Percentiles rank a stretch among this genome's conserved stretches.
Evolutionary conservation across 2,113 vertebrate genomes (phyloP).

Genomic region (Megaceryle maxima): DNA sequence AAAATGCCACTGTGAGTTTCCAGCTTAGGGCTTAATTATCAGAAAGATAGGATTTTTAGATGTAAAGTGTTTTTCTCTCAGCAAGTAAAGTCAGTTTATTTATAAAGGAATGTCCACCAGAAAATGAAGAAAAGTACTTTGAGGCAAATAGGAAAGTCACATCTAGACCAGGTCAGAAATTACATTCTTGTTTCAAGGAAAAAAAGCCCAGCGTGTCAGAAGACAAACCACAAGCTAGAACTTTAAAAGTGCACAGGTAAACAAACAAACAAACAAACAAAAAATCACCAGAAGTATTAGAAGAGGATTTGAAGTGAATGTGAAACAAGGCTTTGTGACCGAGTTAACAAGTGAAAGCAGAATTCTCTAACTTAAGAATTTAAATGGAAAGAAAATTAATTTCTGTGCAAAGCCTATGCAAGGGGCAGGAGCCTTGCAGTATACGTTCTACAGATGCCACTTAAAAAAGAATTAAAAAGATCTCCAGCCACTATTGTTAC

Average conservation of each 20-base stretch:
- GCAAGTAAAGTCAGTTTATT: not conserved
- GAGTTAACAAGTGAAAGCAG: not conserved
- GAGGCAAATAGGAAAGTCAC: not conserved
- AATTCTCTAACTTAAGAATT: not conserved
- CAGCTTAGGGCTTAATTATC: not conserved
- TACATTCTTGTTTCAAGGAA: not conserved
- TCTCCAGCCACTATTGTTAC: not conserved
- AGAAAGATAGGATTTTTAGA: not conserved
- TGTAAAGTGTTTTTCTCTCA: not conserved
- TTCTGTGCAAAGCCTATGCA: not conserved
- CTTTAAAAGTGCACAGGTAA: not conserved
- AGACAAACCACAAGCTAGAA: not conserved
- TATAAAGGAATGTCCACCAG: not conserved
- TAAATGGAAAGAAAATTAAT: not conserved
- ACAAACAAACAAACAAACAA: not conserved
- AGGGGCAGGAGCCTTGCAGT: not conserved
- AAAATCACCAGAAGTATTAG: not conserved
- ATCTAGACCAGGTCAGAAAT: not conserved
- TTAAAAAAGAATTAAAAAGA: not conserved
- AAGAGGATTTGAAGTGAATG: not conserved
- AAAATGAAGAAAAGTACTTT: not conserved
- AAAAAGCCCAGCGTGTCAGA: not conserved
- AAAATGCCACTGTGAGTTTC: not conserved
- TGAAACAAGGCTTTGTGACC: not conserved
- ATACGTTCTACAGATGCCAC: not conserved